These are phyloP conservation scores for Cistogaster globosa DNA, from an alignment of 2,888 invertebrate species.

Conservation along the genomic window DNA sequence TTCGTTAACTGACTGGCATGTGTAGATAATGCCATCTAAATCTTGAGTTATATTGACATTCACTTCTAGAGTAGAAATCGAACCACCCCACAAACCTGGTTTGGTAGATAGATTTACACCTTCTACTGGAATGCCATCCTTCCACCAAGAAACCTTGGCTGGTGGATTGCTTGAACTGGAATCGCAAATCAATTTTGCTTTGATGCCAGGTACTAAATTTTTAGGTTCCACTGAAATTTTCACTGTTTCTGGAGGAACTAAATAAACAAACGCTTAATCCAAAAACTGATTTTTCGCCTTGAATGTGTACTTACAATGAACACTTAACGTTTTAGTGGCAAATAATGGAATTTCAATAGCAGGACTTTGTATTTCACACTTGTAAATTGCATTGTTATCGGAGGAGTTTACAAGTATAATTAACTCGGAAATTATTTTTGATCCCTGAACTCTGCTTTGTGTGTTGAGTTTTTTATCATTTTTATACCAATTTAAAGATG, in stretches of 20 bases:
- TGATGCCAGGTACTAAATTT: conserved; percentile 79
- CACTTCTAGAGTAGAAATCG: conserved; percentile 80
- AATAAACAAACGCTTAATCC: background rate
- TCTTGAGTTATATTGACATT: conserved; percentile 81
- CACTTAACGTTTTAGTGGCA: conserved; percentile 79
- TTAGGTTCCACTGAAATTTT: conserved; percentile 80
- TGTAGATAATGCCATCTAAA: conserved; percentile 80
- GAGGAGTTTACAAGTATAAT: conserved; percentile 80
- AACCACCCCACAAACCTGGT: conserved; percentile 80
- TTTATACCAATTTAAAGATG: conserved; percentile 79
- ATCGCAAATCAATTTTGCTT: conserved; percentile 80
- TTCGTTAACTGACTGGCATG: conserved; percentile 81
- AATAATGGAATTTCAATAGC: conserved; percentile 81
- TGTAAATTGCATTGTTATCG: conserved; percentile 81
- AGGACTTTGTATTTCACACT: conserved; percentile 80
- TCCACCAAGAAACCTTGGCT: conserved; percentile 81
- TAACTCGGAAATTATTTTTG: conserved; percentile 78
- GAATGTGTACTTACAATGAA: conserved; percentile 78
- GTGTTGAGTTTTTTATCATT: conserved; percentile 80
- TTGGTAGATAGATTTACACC: conserved; percentile 80
- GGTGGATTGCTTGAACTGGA: conserved; percentile 81
- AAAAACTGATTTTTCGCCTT: background rate
- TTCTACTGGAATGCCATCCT: conserved; percentile 81
- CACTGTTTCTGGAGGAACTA: conserved; percentile 81
- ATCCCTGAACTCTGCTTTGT: conserved; percentile 76